Evolutionary conservation across 1,140 invertebrate genomes (phyloP), one percentile per base, ranked within the genome.

Genomic region (Bombus vancouverensis): DNA sequence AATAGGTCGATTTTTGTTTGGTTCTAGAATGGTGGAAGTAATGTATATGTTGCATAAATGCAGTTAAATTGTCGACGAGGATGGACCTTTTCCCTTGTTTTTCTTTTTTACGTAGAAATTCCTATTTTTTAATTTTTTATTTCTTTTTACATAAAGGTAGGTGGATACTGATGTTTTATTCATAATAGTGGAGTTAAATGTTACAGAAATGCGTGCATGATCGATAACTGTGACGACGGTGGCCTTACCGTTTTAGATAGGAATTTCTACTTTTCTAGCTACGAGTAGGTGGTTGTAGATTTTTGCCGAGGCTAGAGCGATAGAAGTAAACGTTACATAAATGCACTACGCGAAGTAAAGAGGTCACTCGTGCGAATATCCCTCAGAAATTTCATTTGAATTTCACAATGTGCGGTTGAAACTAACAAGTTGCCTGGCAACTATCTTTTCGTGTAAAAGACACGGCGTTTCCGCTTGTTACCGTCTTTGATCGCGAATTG

Each of bases 341-440:
- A 72, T 37, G 15, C 22, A 34, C 0, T 9, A 6, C 6, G 6
- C 9, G n/a, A 28, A 57, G 68, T 59, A 81, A 81, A 57, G 71
- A n/a, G 70, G 70, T 65, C 83, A 73, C 18, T 81, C 78, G 79
- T 75, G 39, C 70, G 32, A 47, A 32, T 72, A 32, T 70, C 34
- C 70, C 37, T 53, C 28, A 42, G 44, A 47, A 75, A 85, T 37
- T 66, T 59, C 82, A 62, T 62, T 81, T 22, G 78, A 68, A 81
- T 85, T 85, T 85, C 83, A 80, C 78, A 85, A 85, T 85, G 37
- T 22, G 44, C 22, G 37, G 68, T 79, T 79, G 18, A 1, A 15
- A 71, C 22, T 53, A 57, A 81, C 59, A 66, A 73, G 70, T 37
- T 81, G 83, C 37, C n/a, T 37, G 34, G 44, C 83, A 74, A 73